Base-by-base conservation (phyloP, 2,113 vertebrate genomes). In the Lampris incognitus region DNA sequence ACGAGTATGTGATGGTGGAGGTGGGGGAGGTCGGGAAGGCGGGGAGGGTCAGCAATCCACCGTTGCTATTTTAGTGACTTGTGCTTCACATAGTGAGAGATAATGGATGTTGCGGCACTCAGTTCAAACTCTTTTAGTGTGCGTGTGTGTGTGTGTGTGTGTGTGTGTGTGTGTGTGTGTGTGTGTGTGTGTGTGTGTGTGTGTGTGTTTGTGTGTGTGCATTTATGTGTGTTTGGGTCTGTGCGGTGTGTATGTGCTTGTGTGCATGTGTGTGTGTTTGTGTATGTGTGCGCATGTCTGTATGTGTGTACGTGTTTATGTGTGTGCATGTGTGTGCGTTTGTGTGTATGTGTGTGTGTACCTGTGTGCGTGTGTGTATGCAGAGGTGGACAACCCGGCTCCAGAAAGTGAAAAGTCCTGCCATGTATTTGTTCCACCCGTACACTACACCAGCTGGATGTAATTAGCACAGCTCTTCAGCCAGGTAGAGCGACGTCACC, bases 41-140 rank as follows among this genome's bases (percentile, higher is more conserved):
- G 69, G 49, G 63, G 71, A 76, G 49, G 52, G 9, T 24, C 46
- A 72, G 59, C 80, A 74, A 76, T 88, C 86, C 84, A 85, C 76
- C 76, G 52, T 50, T 11, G 68, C 69, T 54, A 48, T 81, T 81
- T 72, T 86, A 86, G 88, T 87, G 79, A 63, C 73, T 80, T 56
- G 8, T 74, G 75, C 76, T 42, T 62, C 76, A 80, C 1, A n/a
- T 66, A 66, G 76, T 37, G 74, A 78, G 82, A 72, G 76, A 79
- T 87, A 87, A 90, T 89, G 74, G 83, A 85, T 79, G 71, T 61
- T 79, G 69, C 63, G 51, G 70, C 48, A 5, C 49, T 79, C 55
- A 62, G 63, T 77, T 69, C 50, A 83, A 80, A 81, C 73, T 56
- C 73, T 65, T 67, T 69, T 50, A 74, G n/a, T 82, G 79, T 63